These are phyloP conservation scores for Lophochroa leadbeateri DNA, from an alignment of 2,113 vertebrate genomes.

Conservation along the genomic window DNA sequence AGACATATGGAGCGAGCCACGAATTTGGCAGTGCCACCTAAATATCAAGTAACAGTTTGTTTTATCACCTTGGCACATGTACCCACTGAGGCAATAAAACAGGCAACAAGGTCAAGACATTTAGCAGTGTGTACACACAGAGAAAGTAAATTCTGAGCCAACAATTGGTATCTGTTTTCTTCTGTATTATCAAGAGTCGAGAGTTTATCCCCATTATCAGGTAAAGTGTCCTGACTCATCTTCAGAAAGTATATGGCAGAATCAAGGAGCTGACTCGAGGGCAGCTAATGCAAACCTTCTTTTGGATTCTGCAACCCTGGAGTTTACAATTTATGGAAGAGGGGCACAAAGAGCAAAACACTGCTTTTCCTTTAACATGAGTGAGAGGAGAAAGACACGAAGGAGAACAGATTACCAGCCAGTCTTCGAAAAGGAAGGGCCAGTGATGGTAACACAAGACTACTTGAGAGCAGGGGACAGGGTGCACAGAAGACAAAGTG, in stretches of 20 bases:
- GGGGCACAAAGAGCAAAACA: not conserved
- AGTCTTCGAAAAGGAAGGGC: not conserved
- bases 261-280: not conserved
- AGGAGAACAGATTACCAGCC: not conserved
- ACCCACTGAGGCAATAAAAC: constrained; percentile 16
- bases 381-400: not conserved
- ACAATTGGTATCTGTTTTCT: not conserved
- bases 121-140: constrained; percentile 2
- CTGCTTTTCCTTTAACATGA: not conserved
- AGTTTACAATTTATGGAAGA: not conserved
- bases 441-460: not conserved
- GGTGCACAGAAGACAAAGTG: not conserved
- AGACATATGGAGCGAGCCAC: not conserved
- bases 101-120: constrained; percentile 29
- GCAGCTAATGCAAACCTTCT: not conserved
- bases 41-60: constrained; percentile 51
- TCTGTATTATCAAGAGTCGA: not conserved
- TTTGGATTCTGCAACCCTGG: not conserved
- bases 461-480: not conserved
- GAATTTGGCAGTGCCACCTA: constrained; percentile 29
- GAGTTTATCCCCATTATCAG: not conserved
- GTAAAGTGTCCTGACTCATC: not conserved
- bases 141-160: constrained; percentile 29
- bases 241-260: not conserved
- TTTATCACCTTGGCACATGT: constrained; percentile 45